A percentile compares a stretch with the other conserved stretches of the same genome.
phyloP scores from a whole-genome alignment of 1,140 invertebrate genomes.

The Drosophila sp. region DNA sequence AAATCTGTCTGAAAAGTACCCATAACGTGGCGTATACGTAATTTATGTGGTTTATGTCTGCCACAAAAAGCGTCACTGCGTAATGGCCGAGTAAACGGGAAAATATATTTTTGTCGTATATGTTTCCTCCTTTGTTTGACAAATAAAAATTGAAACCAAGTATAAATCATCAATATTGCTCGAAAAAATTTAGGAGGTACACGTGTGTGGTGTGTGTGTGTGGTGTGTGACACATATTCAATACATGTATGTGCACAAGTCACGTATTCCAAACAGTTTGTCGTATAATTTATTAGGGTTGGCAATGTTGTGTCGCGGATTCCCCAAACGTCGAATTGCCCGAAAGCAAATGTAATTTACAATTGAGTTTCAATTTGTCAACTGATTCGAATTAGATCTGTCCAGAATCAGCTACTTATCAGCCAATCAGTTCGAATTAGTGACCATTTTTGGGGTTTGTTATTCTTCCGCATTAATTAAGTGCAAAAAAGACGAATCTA shows the following conservation, averaged over 20 bases:
- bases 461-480: too few species aligned
- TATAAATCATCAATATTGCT: constrained; percentile 46
- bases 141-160: constrained; percentile 56
- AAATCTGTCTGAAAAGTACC: not conserved
- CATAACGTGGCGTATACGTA: constrained; percentile 37
- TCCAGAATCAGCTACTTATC: not conserved
- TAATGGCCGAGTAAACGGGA: constrained; percentile 28
- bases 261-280: constrained; percentile 48
- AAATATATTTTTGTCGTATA: constrained; percentile 42
- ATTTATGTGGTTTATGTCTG: constrained; percentile 9
- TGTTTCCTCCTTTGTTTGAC: constrained; percentile 31
- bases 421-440: not conserved
- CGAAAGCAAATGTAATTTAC: not conserved
- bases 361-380: constrained; percentile 6
- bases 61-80: not conserved
- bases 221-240: not conserved
- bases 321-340: constrained; percentile 32
- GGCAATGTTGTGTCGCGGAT: constrained; percentile 26
- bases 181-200: not conserved
- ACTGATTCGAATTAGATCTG: constrained; percentile 11
- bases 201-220: constrained; percentile 14
- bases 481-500: not conserved
- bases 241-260: constrained; percentile 24
- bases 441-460: not conserved
- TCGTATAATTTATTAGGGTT: constrained; percentile 46